Evolutionary conservation across 2,797 vertebrate genomes (phyloP), one percentile per base, ranked within the genome.

Genomic region (Labroides dimidiatus): DNA sequence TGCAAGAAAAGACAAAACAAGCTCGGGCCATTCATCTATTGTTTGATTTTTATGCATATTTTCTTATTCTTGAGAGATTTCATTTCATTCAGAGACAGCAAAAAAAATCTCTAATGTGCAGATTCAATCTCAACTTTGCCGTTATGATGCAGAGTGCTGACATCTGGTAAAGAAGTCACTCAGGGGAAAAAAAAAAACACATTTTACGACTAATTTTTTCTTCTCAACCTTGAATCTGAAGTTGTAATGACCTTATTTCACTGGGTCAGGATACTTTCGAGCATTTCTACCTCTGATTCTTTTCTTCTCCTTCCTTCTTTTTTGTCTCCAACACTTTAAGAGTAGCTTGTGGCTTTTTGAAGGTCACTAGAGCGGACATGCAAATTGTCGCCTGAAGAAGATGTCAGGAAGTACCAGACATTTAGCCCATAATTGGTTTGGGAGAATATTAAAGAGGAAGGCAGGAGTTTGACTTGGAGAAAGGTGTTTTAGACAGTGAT

Each of bases 231-330:
- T 53, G 16, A 82, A 60, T 73, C 58, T 71, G 75, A 72, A 74
- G 30, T 58, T 62, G 66, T 77, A 37, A 33, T 42, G 57, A 77
- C 71, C 72, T 69, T 64, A 65, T 75, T 64, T 51, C 17, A 27
- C 37, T 65, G 72, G 80, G 78, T 86, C 75, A 65, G 39, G 51
- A 44, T 57, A 6, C 60, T 70, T 74, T 69, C 27, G 57, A 65
- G 19, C 19, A 27, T 51, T 57, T 69, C 6, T 57, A 15, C 39
- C 53, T n/a, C 47, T 51, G 9, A 54, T 3, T 24, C 23, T 24
- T 49, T 24, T 49, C 9, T 42, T 61, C 11, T 45, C 20, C 2
- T 16, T 36, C 39, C 27, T 19, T 54, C 42, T 27, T 20, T 15
- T n/a, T 39, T 2, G 36, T 23, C 51, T 52, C 5, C 39, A 33